Evolutionary conservation across 2,797 vertebrate species (phyloP).

Genomic region (Basileuterus tristriatus): DNA sequence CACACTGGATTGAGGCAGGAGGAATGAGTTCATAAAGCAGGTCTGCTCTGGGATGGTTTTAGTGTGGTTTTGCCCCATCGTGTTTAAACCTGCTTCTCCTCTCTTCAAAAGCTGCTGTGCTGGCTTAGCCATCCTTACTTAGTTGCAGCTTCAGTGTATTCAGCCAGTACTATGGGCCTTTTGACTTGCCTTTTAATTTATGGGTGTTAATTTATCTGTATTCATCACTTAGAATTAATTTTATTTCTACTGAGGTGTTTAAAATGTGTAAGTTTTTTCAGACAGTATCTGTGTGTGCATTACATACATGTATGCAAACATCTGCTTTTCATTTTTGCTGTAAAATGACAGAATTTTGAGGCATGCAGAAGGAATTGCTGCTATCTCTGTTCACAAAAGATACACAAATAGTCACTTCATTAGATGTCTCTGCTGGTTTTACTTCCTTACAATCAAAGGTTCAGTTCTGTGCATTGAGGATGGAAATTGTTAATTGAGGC

Average conservation of each 20-base stretch:
- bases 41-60: neutral
- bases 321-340: neutral
- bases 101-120: neutral
- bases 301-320: too few relatives aligned
- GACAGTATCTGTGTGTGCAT: rapidly evolving
- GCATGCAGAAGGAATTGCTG: neutral
- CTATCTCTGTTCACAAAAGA: neutral
- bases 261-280: neutral
- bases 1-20: neutral
- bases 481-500: neutral
- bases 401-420: neutral
- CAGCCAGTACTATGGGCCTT: neutral
- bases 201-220: neutral
- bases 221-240: neutral
- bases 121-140: neutral
- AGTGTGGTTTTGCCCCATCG: neutral
- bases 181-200: neutral
- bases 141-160: neutral
- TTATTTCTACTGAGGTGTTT: neutral
- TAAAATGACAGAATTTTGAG: neutral
- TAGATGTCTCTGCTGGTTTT: neutral
- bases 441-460: neutral
- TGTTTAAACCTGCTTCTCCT: neutral
- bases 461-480: neutral
- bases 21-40: neutral